Base-by-base conservation (phyloP, 2,888 invertebrate genomes). In the Poecilobothrus nobilitatus region DNA sequence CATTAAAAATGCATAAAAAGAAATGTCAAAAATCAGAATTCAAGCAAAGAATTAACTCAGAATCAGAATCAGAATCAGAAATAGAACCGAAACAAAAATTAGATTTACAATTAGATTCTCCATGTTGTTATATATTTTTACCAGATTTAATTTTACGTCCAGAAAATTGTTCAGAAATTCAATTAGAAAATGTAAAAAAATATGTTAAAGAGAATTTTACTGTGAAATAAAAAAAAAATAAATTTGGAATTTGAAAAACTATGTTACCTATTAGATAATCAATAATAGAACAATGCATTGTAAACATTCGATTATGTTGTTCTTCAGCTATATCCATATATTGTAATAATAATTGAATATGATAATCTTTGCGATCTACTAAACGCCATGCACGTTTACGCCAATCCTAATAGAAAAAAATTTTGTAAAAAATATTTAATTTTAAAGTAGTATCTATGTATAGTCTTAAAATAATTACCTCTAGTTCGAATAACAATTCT, bases 401-500 rank as follows among this genome's bases (percentile, higher is more conserved):
- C 77, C 78, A 79, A 8, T 68, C 70, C 74, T 75, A 22, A n/a
- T n/a, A 68, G 12, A 18, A 15, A 15, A 53, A 53, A 53, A 44
- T 44, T 44, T 44, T 44, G 12, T 3, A 15, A 12, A 44, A 15
- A 9, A 44, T 15, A 15, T 9, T 44, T n/a, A n/a, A n/a, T n/a
- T n/a, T n/a, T n/a, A n/a, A n/a, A n/a, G n/a, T n/a, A n/a, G n/a
- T n/a, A n/a, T n/a, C n/a, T n/a, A n/a, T n/a, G n/a, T n/a, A n/a
- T n/a, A n/a, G n/a, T n/a, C n/a, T n/a, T 65, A 65, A 9, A 8
- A 21, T 22, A 21, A 63, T 64, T 65, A 70, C 72, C n/a, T 66
- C n/a, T 21, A 81, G 67, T 67, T 80, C 80, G 0, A 74, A 68
- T 4, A 75, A 74, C 67, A 80, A 71, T 66, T 80, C 78, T 6